phyloP scores from a whole-genome alignment of 1,140 invertebrate species.

The Drosophila santomea region DNA sequence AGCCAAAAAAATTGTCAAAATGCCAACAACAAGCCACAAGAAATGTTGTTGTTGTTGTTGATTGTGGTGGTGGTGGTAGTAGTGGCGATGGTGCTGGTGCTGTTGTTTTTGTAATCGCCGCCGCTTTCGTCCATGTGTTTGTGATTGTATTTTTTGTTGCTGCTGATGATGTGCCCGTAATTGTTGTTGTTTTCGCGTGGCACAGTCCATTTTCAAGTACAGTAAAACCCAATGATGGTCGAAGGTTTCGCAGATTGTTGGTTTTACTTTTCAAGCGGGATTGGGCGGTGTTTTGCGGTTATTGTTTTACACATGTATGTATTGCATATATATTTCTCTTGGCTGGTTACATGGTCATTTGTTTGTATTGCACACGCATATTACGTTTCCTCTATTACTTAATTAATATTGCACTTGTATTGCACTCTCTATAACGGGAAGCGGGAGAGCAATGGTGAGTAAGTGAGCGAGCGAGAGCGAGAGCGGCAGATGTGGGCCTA shows the following conservation, averaged over 20 bases:
- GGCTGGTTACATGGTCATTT: slow-evolving; percentile 28
- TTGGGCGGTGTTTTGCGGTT: slow-evolving; percentile 24
- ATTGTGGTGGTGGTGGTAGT: slow-evolving; percentile 7
- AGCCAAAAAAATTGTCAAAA: slow-evolving; percentile 66
- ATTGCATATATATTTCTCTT: slow-evolving; percentile 3
- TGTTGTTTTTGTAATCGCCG: slow-evolving; percentile 26
- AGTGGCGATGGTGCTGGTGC: slow-evolving; percentile 2
- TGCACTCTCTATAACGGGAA: slow-evolving; percentile 36
- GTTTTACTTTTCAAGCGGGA: not conserved
- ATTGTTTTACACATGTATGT: slow-evolving; percentile 16
- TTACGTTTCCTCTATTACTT: slow-evolving; percentile 42
- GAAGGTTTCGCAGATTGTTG: slow-evolving; percentile 30
- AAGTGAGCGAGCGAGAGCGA: slow-evolving; percentile 3
- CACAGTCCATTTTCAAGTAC: slow-evolving; percentile 59
- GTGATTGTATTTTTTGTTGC: slow-evolving; percentile 21
- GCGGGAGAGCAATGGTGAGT: slow-evolving; percentile 5
- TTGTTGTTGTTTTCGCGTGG: slow-evolving; percentile 44
- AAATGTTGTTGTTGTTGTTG: slow-evolving; percentile 24
- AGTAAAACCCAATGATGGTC: slow-evolving; percentile 55
- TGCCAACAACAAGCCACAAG: slow-evolving; percentile 53
- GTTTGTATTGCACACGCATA: slow-evolving; percentile 19
- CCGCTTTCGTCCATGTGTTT: slow-evolving; percentile 24
- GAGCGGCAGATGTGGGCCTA: slow-evolving; percentile 16
- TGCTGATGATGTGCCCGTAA: slow-evolving; percentile 14
- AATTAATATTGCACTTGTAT: slow-evolving; percentile 75